phyloP scores from a whole-genome alignment of 2,797 vertebrate genomes.

The Mareca penelope region DNA sequence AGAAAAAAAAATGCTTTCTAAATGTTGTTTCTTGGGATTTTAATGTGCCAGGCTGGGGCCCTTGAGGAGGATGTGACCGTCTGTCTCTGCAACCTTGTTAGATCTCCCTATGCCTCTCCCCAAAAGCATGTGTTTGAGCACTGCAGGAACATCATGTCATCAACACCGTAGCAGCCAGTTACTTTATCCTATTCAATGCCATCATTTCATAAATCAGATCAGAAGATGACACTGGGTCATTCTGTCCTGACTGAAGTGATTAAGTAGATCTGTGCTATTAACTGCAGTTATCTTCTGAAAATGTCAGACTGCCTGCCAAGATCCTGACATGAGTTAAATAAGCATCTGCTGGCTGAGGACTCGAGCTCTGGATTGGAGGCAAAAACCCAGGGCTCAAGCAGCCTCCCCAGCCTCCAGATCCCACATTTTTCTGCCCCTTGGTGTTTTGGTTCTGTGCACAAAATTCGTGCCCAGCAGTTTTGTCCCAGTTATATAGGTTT shows the following conservation, averaged over 20 bases:
- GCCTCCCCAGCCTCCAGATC: rapidly evolving
- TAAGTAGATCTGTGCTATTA: slow-evolving; percentile 42
- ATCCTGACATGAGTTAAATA: slow-evolving; percentile 23
- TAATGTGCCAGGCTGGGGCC: background rate
- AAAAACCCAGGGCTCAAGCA: rapidly evolving
- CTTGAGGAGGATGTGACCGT: background rate
- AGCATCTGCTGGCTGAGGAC: slow-evolving; percentile 14
- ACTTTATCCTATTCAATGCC: background rate
- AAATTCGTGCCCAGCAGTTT: background rate
- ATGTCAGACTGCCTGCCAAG: slow-evolving; percentile 39
- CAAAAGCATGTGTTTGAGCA: background rate
- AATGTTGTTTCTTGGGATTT: background rate
- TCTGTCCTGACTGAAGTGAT: slow-evolving; percentile 51
- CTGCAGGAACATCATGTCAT: background rate
- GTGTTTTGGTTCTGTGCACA: background rate
- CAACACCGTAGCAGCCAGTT: background rate
- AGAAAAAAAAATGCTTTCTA: background rate
- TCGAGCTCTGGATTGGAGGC: background rate
- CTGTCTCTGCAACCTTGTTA: background rate
- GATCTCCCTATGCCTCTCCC: background rate
- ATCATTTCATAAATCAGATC: slow-evolving; percentile 53
- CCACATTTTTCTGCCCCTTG: background rate
- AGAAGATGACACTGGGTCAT: slow-evolving; percentile 48
- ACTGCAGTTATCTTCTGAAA: slow-evolving; percentile 44
- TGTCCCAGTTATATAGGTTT: background rate